Conservation (phyloP, 2,797 vertebrate genomes). For the Coreius guichenoti region DNA sequence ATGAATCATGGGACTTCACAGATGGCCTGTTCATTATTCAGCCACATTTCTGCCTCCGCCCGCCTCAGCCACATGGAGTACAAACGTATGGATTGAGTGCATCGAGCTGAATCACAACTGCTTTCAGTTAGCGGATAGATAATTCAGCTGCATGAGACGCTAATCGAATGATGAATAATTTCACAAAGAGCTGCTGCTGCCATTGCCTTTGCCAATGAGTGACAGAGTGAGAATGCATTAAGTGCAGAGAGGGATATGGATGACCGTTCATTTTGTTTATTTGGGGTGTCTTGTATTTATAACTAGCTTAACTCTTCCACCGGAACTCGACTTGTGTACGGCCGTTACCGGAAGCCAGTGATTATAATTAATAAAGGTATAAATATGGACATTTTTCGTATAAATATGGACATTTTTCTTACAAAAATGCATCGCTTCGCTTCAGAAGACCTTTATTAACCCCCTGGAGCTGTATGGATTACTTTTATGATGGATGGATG, state of each 20-base stretch:
- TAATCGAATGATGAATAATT: slow-evolving; percentile 16
- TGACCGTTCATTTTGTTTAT: not conserved
- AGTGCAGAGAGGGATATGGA: not conserved
- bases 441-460: too few relatives aligned
- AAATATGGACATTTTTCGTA: too few relatives aligned
- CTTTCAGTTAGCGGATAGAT: not conserved
- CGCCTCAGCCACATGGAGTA: slow-evolving; percentile 1
- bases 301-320: not conserved
- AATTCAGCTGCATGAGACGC: not conserved
- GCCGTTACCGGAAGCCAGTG: too few relatives aligned
- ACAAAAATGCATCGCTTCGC: too few relatives aligned
- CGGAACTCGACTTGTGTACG: too few relatives aligned
- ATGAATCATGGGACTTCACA: slow-evolving; percentile 45
- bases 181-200: slow-evolving; percentile 13
- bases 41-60: slow-evolving; percentile 10
- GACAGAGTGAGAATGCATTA: not conserved
- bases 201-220: slow-evolving; percentile 14
- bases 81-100: slow-evolving; percentile 30
- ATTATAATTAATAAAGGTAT: too few relatives aligned
- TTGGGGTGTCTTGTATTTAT: not conserved
- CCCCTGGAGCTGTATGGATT: too few relatives aligned
- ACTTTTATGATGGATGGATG: too few relatives aligned
- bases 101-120: slow-evolving; percentile 22
- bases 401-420: too few relatives aligned
- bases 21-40: slow-evolving; percentile 41